Base-by-base conservation (phyloP, 1,140 invertebrate genomes). In the Popillia japonica region DNA sequence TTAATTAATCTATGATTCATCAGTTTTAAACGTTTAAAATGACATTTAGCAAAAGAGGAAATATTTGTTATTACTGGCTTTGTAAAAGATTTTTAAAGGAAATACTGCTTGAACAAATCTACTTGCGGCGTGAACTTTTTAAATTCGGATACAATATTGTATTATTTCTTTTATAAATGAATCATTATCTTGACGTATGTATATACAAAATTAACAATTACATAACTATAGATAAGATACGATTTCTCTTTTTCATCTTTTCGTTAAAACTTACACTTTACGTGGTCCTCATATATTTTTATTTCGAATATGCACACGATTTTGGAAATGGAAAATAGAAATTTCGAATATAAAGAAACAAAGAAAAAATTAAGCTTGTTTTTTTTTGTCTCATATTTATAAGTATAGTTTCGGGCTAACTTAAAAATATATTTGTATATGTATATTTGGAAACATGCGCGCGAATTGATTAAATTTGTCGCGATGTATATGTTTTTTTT, bases 161-260 rank as follows among this genome's bases (percentile, higher is more conserved):
- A 23, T 68, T 27, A 27, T 48, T 14, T 48, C 8, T 48, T 48
- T 48, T 10, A n/a, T 48, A 48, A 48, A 48, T 48, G 44, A 10
- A 48, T 17, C 44, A 22, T 68, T 23, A 27, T 7, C 22, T 8
- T 22, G 14, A 23, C 20, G 61, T 68, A 64, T 27, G 61, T 64
- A 68, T 68, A 68, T 68, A 68, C 61, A 68, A 68, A 61, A 61
- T 17, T 27, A 68, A n/a, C 17, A 55, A 55, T 55, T 55, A 55
- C 61, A 68, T 22, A 68, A 27, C 11, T 68, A 68, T 22, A 68
- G 20, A 68, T 68, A 68, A 64, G 22, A 68, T 10, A 20, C 11
- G 20, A 27, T 23, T 9, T 64, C 9, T 64, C 17, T 34, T 14
- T 34, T 68, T 68, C 9, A 48, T 17, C 10, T 48, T 48, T 48